Conservation (phyloP, 2,113 vertebrate genomes). For the Asarcornis scutulata region DNA sequence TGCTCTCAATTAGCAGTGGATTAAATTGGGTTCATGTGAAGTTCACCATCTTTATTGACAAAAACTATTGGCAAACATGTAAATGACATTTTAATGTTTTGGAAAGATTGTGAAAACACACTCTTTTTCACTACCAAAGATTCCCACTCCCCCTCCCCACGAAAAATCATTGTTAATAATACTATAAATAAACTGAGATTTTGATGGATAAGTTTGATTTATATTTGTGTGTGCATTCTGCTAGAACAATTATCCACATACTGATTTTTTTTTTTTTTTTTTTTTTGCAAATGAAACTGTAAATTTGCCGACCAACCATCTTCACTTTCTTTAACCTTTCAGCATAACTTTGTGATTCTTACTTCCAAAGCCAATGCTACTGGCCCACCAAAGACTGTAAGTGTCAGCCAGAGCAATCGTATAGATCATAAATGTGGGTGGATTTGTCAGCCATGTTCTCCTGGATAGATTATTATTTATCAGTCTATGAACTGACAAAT, state of each 20-base stretch:
- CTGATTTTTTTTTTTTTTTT: neutral
- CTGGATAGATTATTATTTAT: neutral
- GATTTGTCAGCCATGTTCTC: neutral
- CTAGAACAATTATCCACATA: neutral
- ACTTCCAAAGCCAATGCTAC: neutral
- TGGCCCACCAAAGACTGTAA: neutral
- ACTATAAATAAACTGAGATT: neutral
- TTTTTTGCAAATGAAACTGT: neutral
- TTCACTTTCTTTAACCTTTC: neutral
- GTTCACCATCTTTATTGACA: neutral
- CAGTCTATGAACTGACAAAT: neutral
- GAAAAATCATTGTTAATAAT: neutral
- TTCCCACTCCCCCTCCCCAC: neutral
- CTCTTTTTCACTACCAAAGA: neutral
- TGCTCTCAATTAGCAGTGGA: neutral
- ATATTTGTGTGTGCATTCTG: neutral
- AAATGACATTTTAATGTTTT: neutral
- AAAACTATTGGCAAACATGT: neutral
- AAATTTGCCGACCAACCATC: rapidly evolving
- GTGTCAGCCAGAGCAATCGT: neutral
- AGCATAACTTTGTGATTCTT: neutral
- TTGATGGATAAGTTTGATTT: neutral
- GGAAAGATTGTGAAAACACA: neutral
- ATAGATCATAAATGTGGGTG: neutral
- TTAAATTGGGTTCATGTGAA: neutral